Base-by-base conservation (phyloP, 2,797 vertebrate species). In the Falco rusticolus region DNA sequence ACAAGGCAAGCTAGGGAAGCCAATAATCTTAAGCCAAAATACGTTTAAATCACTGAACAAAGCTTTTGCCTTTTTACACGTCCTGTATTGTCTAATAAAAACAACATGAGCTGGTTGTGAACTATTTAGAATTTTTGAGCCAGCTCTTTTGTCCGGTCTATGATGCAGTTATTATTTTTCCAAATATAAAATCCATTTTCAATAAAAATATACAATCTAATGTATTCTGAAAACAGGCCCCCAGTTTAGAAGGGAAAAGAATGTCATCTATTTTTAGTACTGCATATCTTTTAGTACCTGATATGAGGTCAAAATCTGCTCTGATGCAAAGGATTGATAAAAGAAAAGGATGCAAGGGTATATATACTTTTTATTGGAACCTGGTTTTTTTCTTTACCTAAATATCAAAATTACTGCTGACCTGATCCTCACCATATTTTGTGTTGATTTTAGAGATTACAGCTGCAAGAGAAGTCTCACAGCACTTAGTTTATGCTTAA, bases 11-110 rank as follows among this genome's bases (percentile, higher is more conserved):
- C 14, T 80, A 70, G 21, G 53, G 48, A 78, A 53, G 45, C 65
- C 87, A 95, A 94, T 90, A 93, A 84, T 94, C 81, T 91, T 90
- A 94, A 97, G 3, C 22, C 70, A 96, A 96, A 94, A 89, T 75
- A 56, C 8, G 48, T 75, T 94, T 96, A 96, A 95, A 89, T 89
- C 91, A 94, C 31, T 57, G 48, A 95, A 93, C 7, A 57, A 82
- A 89, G 37, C 29, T 33, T 90, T 94, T 95, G 31, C 51, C 21
- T 96, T 95, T 90, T 93, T 78, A 84, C 10, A 29, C 18, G 1
- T 84, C 70, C 57, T 96, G 19, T 48, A 87, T 37, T 87, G 25
- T 92, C 71, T 91, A 91, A 90, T 80, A 68, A 59, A 97, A 97
- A 72, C 77, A 93, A 92, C n/a, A 74, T n/a, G 60, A 94, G 8